Evolutionary conservation across 2,888 invertebrate genomes (phyloP), one percentile per base, ranked within the genome.

Genomic region (Pollenia angustigena): DNA sequence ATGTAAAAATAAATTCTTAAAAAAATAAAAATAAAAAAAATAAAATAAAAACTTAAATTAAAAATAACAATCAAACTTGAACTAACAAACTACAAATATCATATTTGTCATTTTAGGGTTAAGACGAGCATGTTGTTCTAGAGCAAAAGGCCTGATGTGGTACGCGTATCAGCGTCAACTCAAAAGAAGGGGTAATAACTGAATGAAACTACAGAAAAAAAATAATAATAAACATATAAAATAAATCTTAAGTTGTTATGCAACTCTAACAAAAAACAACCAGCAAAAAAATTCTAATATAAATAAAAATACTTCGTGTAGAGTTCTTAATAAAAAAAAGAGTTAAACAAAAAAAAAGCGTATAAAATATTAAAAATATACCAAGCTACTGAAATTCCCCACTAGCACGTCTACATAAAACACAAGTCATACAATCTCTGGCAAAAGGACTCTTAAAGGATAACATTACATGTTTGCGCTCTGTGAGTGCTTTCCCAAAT

Each of bases 221-320:
- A 72, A n/a, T 60, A 78, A 62, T 64, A 75, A 75, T n/a, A 50
- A 48, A 32, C 9, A 74, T 46, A 60, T 62, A 81, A 68, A 54
- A 79, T 69, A 81, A 85, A 79, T 42, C 62, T 78, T 58, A 23
- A 72, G 60, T 81, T 81, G 16, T 60, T 66, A 85, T 75, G 42
- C 16, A 50, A 50, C 46, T 52, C 16, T 10, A 50, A 75, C 68
- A 71, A 32, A 32, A 76, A 54, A 68, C 12, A 16, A 56, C 16
- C 6, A 50, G 12, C 14, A 76, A 75, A n/a, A 78, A 76, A 75
- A n/a, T 72, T 68, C n/a, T 62, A 11, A 50, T 46, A 60, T 66
- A 68, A 79, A 81, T 68, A 75, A 66, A 85, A 71, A 14, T 71
- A 44, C 54, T 11, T 54, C 52, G 32, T 50, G 50, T n/a, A 40